Percentiles rank a stretch among this genome's conserved stretches.
Conservation (phyloP, 2,797 vertebrate genomes). For the Melanotaenia nigrans region DNA sequence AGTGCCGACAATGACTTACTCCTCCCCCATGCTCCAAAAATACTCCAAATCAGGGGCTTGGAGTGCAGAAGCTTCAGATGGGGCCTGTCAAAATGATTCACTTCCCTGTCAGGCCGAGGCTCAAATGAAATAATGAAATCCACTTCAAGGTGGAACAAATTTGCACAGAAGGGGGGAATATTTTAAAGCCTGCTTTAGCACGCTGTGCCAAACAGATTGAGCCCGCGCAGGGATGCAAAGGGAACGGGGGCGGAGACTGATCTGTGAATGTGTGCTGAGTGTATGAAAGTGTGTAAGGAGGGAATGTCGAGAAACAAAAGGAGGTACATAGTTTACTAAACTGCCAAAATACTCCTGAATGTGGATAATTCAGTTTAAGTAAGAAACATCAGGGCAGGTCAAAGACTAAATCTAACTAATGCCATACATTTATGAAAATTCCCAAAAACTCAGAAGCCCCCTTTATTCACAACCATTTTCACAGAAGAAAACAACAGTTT, state of each 20-base stretch:
- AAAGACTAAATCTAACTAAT: slow-evolving; percentile 39
- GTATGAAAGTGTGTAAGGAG: slow-evolving; percentile 48
- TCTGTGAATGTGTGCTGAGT: slow-evolving; percentile 60
- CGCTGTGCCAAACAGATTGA: slow-evolving; percentile 79
- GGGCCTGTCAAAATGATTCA: slow-evolving; percentile 87
- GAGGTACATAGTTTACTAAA: slow-evolving; percentile 69
- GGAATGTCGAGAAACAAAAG: slow-evolving; percentile 71
- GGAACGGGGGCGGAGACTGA: slow-evolving; percentile 59
- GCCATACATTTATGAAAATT: slow-evolving; percentile 1
- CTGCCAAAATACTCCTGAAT: slow-evolving; percentile 51
- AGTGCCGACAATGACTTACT: slow-evolving; percentile 79
- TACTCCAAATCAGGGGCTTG: slow-evolving; percentile 83
- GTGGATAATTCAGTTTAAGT: slow-evolving; percentile 1
- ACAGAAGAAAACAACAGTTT: neutral
- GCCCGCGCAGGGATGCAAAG: slow-evolving; percentile 64
- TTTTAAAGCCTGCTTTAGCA: slow-evolving; percentile 81
- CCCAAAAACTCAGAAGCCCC: neutral
- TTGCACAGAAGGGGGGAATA: slow-evolving; percentile 81
- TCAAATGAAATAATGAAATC: slow-evolving; percentile 88
- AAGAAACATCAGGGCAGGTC: slow-evolving; percentile 21
- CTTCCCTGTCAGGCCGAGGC: slow-evolving; percentile 82
- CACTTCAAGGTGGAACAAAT: slow-evolving; percentile 87
- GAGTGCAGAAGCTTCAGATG: slow-evolving; percentile 83
- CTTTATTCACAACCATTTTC: slow-evolving; percentile 1
- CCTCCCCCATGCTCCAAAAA: slow-evolving; percentile 81